Base-by-base conservation (phyloP, 2,888 invertebrate species). In the Drosophila testacea region DNA sequence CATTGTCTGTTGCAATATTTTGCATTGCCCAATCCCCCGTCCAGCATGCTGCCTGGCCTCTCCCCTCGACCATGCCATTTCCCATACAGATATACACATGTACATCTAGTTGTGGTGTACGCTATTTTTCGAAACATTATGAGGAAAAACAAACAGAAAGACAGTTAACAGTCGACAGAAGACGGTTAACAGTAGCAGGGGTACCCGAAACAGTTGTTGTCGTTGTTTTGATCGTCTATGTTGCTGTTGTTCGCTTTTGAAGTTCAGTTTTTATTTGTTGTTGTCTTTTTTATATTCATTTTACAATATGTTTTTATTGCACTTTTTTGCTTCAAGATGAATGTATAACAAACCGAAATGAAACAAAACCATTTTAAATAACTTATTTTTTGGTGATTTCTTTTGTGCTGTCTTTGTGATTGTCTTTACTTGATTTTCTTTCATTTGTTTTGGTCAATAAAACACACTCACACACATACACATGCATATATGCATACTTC, bases 1-100 rank as follows among this genome's bases (percentile, higher is more conserved):
- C 75, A 71, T 67, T 75, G 73, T 68, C 83, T 88, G 87, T 80
- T 82, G 82, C 87, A 82, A 82, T 86, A 77, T 80, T 87, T 89
- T 81, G 81, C 84, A 87, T 83, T 83, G 79, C 83, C 57, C 84
- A 89, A 83, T 79, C 22, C 56, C 67, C 52, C 57, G 81, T 38
- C 34, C 69, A 54, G 54, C 42, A 51, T 5, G 41, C 67, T 60
- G 36, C 44, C 36, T 46, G 48, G 13, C 68, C 68, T 22, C 22
- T 22, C 22, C 52, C 52, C 72, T 47, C n/a, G 51, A 51, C 38
- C 57, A 76, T 75, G 71, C 68, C 78, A 77, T 73, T 77, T 73
- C 61, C 65, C 65, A 77, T 50, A 71, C 62, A 68, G 10, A 39
- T 36, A 36, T 6, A 22, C 62, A 68, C 6, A 39, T 36, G 28